phyloP scores from a whole-genome alignment of 2,888 invertebrate genomes.

The Cotesia congregata region DNA sequence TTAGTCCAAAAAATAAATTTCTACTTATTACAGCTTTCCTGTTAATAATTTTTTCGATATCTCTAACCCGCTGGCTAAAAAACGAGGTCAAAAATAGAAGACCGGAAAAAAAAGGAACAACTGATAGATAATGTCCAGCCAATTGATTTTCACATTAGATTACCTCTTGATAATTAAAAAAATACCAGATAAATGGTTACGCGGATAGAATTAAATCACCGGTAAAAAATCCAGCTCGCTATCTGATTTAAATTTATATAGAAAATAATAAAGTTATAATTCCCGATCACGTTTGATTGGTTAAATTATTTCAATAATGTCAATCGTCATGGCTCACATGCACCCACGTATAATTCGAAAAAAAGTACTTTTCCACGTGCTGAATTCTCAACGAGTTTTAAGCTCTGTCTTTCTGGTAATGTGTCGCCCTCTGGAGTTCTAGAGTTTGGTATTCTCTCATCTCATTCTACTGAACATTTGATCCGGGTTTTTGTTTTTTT shows the following conservation, averaged over 20 bases:
- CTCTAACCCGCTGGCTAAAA: too few relatives aligned
- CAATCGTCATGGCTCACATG: neutral
- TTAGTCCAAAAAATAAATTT: too few relatives aligned
- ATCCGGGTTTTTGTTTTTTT: neutral
- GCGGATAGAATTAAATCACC: neutral
- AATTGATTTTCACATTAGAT: neutral
- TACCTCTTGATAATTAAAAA: neutral
- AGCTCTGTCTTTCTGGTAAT: neutral
- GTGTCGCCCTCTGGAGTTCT: too few relatives aligned
- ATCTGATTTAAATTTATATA: neutral
- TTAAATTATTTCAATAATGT: slow-evolving; percentile 1
- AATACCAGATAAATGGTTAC: neutral
- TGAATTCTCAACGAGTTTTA: neutral
- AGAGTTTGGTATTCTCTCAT: neutral
- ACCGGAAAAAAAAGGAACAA: too few relatives aligned
- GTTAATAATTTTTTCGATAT: too few relatives aligned
- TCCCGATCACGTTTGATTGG: neutral
- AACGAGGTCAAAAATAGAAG: too few relatives aligned
- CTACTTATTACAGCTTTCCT: too few relatives aligned
- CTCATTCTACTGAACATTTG: neutral
- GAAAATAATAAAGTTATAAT: neutral
- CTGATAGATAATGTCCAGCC: neutral
- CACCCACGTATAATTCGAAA: neutral
- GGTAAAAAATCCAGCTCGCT: neutral
- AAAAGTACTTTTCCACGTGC: neutral